These are phyloP conservation scores for Leptarthrus brevirostris DNA, from an alignment of 2,888 invertebrate species.

Conservation along the genomic window DNA sequence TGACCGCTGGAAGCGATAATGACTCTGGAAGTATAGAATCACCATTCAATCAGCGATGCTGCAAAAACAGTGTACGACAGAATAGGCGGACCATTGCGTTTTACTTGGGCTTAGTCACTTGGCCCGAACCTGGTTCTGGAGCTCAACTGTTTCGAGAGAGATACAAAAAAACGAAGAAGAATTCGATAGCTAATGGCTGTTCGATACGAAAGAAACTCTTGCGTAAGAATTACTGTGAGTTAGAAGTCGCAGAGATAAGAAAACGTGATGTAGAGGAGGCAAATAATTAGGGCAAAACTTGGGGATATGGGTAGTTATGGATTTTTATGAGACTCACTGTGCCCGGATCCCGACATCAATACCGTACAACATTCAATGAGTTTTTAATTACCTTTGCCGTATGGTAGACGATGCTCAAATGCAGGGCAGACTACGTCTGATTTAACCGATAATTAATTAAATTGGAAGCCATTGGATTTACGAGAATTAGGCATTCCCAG, in stretches of 20 bases:
- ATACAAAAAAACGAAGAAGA: slow-evolving; percentile 11
- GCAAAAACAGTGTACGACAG: slow-evolving; percentile 1
- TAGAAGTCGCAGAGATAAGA: slow-evolving; percentile 29
- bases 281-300: slow-evolving; percentile 33
- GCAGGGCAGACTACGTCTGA: not conserved
- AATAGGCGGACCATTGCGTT: slow-evolving; percentile 24
- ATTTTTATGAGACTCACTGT: slow-evolving; percentile 7
- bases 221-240: not conserved
- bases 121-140: not conserved
- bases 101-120: not conserved
- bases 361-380: not conserved
- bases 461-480: not conserved
- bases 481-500: not conserved
- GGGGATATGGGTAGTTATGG: not conserved
- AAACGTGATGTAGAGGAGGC: slow-evolving; percentile 16
- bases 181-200: not conserved
- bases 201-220: not conserved
- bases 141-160: not conserved
- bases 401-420: not conserved
- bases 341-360: not conserved
- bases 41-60: slow-evolving; percentile 14
- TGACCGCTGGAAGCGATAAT: slow-evolving; percentile 34
- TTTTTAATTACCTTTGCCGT: not conserved
- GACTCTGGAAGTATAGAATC: slow-evolving; percentile 10
- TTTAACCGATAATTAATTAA: not conserved